Evolutionary conservation across 2,888 invertebrate species (phyloP).

Genomic region (Pimpla rufipes): DNA sequence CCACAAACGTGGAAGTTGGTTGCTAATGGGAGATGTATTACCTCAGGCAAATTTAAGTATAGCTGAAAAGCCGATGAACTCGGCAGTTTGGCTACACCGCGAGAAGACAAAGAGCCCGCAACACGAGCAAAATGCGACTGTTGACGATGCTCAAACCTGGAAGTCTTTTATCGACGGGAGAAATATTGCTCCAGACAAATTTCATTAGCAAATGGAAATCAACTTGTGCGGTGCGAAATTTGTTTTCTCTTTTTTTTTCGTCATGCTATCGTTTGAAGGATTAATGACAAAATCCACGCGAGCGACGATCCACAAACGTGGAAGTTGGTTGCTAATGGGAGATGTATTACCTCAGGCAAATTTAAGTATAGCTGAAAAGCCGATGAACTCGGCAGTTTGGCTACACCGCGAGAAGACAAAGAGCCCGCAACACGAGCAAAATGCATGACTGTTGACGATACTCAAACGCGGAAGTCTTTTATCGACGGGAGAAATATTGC

Average conservation of each 20-base stretch:
- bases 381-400: conserved; percentile 30
- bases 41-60: no score
- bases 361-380: conserved; percentile 60
- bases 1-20: no score
- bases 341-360: no score
- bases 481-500: conserved; percentile 1
- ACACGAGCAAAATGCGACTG: no score
- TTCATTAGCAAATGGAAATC: neutral
- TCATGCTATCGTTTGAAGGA: no score
- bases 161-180: neutral
- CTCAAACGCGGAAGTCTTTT: neutral
- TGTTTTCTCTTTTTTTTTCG: neutral
- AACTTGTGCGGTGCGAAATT: neutral
- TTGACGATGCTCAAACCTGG: neutral
- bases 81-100: neutral
- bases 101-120: neutral
- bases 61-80: no score
- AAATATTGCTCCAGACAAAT: neutral
- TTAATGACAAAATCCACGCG: no score
- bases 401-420: conserved; percentile 15
- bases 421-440: no score
- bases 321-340: no score
- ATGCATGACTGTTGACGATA: neutral
- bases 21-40: no score
- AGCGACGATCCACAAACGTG: no score